These are phyloP conservation scores for Oreonectes daqikongensis DNA, from an alignment of 2,797 vertebrate species.

Conservation along the genomic window DNA sequence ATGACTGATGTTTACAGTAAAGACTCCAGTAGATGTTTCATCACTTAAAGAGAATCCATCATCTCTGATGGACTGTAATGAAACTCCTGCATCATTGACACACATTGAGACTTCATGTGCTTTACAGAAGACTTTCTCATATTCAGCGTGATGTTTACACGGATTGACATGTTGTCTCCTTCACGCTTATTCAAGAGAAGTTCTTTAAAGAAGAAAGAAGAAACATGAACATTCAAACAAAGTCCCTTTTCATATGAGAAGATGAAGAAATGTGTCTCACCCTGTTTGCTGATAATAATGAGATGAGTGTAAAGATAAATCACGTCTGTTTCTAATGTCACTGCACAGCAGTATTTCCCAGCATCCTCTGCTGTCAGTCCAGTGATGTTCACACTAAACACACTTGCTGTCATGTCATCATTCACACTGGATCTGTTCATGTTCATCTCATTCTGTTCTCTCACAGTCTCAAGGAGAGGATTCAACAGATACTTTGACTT, in stretches of 20 bases:
- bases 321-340: constrained; percentile 6
- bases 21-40: constrained; percentile 7
- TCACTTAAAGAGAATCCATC: too few species aligned
- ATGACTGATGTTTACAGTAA: constrained; percentile 29
- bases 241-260: not conserved
- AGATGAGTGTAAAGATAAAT: constrained; percentile 28
- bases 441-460: too few species aligned
- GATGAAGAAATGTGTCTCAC: constrained; percentile 15
- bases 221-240: not conserved
- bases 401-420: not conserved
- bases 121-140: constrained; percentile 20
- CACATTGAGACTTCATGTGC: constrained; percentile 3
- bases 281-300: constrained; percentile 31
- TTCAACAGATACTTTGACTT: constrained; percentile 21
- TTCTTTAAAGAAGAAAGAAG: not conserved
- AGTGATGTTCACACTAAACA: constrained; percentile 39
- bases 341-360: constrained; percentile 48
- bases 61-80: not conserved
- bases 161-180: constrained; percentile 35
- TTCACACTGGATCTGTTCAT: constrained; percentile 7
- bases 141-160: constrained; percentile 25
- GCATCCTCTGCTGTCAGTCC: constrained; percentile 32
- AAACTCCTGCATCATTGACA: constrained; percentile 14
- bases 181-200: constrained; percentile 26
- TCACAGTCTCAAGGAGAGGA: too few species aligned